Conservation (phyloP, 2,888 invertebrate genomes). For the Synergus laeviventris region DNA sequence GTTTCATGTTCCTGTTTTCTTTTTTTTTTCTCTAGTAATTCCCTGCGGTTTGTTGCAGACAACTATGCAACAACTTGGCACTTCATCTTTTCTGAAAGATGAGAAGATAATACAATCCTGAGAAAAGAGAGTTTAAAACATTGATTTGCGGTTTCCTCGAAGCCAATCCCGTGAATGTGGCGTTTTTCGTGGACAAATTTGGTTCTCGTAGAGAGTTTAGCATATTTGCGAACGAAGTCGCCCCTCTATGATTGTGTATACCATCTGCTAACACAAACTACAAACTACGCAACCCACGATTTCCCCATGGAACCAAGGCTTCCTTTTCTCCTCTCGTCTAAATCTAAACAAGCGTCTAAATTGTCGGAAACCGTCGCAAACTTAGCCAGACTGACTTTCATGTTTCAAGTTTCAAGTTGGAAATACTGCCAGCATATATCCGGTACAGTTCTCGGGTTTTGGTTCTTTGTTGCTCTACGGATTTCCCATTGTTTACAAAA, state of each 20-base stretch:
- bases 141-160: slow-evolving; percentile 45
- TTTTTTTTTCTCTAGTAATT: not conserved
- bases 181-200: slow-evolving; percentile 18
- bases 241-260: slow-evolving; percentile 11
- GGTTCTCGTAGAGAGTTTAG: slow-evolving; percentile 12
- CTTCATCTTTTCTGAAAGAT: too few relatives aligned
- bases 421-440: slow-evolving; percentile 17
- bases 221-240: slow-evolving; percentile 40
- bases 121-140: slow-evolving; percentile 28
- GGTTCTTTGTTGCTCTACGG: slow-evolving; percentile 4
- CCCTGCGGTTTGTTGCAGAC: slow-evolving; percentile 42
- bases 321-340: not conserved
- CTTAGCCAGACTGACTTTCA: slow-evolving; percentile 21
- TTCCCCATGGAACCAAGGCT: slow-evolving; percentile 7
- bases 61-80: slow-evolving; percentile 17
- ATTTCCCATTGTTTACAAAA: slow-evolving; percentile 16
- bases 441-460: not conserved
- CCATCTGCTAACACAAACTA: slow-evolving; percentile 39
- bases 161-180: not conserved
- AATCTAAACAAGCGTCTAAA: slow-evolving; percentile 37
- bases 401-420: slow-evolving; percentile 23
- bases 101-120: slow-evolving; percentile 14
- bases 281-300: slow-evolving; percentile 38
- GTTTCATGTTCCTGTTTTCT: slow-evolving; percentile 9
- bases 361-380: slow-evolving; percentile 28